Evolutionary conservation across 2,888 invertebrate genomes (phyloP).

Genomic region (Syrphus vitripennis): DNA sequence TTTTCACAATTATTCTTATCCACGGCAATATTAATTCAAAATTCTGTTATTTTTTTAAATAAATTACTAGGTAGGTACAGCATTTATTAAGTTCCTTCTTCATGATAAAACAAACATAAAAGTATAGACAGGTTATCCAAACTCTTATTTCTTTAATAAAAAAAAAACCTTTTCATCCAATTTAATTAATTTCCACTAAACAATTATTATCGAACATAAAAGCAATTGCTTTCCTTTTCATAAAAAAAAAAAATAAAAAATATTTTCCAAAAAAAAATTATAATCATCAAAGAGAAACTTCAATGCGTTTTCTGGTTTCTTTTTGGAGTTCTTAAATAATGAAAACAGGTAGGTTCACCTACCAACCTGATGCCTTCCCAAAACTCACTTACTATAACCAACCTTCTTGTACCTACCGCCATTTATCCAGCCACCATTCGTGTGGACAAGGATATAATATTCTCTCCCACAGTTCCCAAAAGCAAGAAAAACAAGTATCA

Average conservation of each 20-base stretch:
- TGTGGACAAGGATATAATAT: conserved; percentile 32
- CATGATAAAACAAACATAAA: no score
- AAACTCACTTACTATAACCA: conserved; percentile 32
- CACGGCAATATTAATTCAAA: no score
- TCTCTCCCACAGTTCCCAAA: conserved; percentile 44
- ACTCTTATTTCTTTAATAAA: no score
- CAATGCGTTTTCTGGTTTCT: conserved; percentile 29
- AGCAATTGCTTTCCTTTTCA: conserved; percentile 52
- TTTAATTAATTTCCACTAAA: conserved; percentile 44
- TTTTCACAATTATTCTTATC: no score
- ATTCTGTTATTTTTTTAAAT: no score
- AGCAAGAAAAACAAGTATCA: conserved; percentile 66
- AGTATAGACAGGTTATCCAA: no score
- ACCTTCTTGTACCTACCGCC: conserved; percentile 36
- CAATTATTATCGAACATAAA: conserved; percentile 30
- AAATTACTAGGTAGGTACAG: no score
- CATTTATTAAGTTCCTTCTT: no score
- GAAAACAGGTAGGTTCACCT: conserved; percentile 20
- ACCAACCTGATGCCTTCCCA: not conserved
- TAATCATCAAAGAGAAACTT: conserved; percentile 55
- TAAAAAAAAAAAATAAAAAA: not conserved
- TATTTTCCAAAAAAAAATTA: conserved; percentile 1
- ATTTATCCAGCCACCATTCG: conserved; percentile 59
- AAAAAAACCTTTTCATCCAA: no score
- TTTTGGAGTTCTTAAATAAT: conserved; percentile 53